Conservation (phyloP, 1,140 invertebrate species). For the Lamellibrachia luymesi region DNA sequence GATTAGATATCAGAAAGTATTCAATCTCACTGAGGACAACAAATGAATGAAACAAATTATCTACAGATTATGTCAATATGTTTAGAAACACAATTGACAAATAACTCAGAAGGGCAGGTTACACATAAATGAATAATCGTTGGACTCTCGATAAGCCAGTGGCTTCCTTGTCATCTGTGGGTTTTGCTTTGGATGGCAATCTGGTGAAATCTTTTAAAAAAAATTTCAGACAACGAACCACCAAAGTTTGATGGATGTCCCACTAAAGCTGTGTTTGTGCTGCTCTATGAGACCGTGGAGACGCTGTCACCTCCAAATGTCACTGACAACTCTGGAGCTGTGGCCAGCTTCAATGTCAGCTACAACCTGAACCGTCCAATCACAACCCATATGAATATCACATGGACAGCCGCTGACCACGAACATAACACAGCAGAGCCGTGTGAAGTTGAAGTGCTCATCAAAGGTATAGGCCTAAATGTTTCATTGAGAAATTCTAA, state of each 20-base stretch:
- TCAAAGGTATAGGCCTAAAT: not conserved
- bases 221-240: not conserved
- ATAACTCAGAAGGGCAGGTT: too few relatives aligned
- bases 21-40: too few relatives aligned
- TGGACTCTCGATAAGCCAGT: too few relatives aligned
- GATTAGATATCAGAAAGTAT: too few relatives aligned
- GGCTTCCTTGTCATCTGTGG: too few relatives aligned
- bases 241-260: not conserved
- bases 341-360: not conserved
- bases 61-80: too few relatives aligned
- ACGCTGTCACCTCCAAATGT: not conserved
- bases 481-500: too few relatives aligned
- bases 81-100: too few relatives aligned
- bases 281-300: not conserved
- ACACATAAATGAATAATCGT: too few relatives aligned
- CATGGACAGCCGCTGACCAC: not conserved
- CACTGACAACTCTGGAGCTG: not conserved
- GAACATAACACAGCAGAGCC: not conserved
- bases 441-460: not conserved
- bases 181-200: too few relatives aligned
- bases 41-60: too few relatives aligned
- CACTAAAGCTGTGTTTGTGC: not conserved
- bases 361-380: not conserved
- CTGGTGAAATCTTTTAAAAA: too few relatives aligned
- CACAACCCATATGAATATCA: not conserved